These are phyloP conservation scores for Pentalonia nigronervosa DNA, from an alignment of 1,140 invertebrate species.

Conservation along the genomic window DNA sequence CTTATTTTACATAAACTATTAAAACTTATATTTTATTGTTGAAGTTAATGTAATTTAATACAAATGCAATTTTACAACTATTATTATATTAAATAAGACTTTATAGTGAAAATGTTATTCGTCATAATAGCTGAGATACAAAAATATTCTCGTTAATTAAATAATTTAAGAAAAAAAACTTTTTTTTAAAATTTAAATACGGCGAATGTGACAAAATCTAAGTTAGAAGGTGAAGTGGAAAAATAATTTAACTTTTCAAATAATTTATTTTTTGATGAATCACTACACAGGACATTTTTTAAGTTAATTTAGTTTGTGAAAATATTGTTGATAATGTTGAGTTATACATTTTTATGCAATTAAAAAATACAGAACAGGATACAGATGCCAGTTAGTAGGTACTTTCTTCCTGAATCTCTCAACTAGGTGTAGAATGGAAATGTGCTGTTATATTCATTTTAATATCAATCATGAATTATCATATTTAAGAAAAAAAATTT, in stretches of 20 bases:
- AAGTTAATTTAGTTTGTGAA: background rate
- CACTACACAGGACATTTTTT: background rate
- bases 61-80: background rate
- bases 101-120: background rate
- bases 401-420: no score
- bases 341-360: background rate
- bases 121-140: background rate
- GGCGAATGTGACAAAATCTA: background rate
- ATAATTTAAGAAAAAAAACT: background rate
- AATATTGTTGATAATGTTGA: background rate
- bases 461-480: no score
- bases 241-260: conserved; percentile 42
- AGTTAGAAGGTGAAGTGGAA: background rate
- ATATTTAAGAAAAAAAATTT: no score
- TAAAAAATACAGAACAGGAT: background rate
- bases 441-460: no score
- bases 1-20: background rate
- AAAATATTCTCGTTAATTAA: background rate
- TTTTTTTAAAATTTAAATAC: background rate
- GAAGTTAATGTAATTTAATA: background rate
- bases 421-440: no score
- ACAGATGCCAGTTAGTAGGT: no score
- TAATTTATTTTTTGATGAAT: background rate
- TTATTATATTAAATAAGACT: background rate
- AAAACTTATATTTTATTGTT: background rate